Evolutionary conservation across 1,140 invertebrate species (phyloP), one percentile per base, ranked within the genome.

Genomic region (Drosophila ambigua): DNA sequence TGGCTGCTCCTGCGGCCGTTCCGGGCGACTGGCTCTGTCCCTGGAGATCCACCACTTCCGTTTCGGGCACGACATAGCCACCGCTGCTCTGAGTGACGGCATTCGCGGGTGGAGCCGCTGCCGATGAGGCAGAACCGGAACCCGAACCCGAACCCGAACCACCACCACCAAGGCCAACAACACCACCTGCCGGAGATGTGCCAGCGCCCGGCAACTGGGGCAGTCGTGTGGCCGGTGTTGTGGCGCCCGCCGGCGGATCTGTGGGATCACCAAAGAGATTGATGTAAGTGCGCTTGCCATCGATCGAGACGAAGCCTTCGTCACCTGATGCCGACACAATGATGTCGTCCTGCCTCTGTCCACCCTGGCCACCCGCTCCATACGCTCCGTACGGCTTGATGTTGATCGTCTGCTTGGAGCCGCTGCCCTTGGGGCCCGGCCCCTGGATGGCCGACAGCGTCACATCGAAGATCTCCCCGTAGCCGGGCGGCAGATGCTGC

Each of bases 261-360:
- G 92, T 91, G 11, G 93, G 92, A 73, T 94, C 94, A 63, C 95
- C 95, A 88, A 97, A 96, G 4, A 98, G 92, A 92, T 97, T 97
- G 64, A 98, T 93, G 92, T 98, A 97, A 2, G 97, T 98, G 77
- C 96, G 93, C 92, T 97, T 97, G 26, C 97, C 97, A 87, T 98
- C 97, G 62, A 98, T 98, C n/a, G 96, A 97, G 4, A 98, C 97
- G 91, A 97, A 97, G 55, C 97, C 96, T 80, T 97, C 95, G 57
- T 95, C 95, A 43, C 95, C 95, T 23, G 95, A 94, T 7, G 96
- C 94, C 1, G 95, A 95, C 3, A 96, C 96, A 20, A 97, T 95
- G 24, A 97, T 96, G 79, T 96, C 95, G n/a, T 13, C 93, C 64
- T 81, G 72, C 26, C 68, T 41, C 49, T 57, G 76, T 9, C 61